Conservation (phyloP, 1,140 invertebrate species). For the Trinorchestia longiramus region DNA sequence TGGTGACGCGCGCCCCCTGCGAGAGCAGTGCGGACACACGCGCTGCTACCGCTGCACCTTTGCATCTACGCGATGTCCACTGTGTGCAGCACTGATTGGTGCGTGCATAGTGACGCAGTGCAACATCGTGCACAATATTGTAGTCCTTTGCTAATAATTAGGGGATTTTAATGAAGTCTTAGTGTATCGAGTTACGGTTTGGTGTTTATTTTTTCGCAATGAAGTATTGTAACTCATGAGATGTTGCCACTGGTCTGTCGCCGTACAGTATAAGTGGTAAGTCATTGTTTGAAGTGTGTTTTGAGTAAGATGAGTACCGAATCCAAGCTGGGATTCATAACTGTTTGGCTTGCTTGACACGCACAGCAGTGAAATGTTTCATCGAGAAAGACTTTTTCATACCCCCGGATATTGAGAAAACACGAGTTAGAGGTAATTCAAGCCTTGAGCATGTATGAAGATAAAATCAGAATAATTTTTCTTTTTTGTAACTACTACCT, state of each 20-base stretch:
- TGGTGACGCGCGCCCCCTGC: slow-evolving; percentile 34
- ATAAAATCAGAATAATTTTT: not conserved
- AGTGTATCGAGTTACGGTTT: not conserved
- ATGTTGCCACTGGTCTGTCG: not conserved
- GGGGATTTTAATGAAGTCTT: not conserved
- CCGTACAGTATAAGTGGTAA: not conserved
- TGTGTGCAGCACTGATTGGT: not conserved
- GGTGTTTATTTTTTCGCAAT: not conserved
- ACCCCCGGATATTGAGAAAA: not conserved
- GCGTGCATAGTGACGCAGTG: too few relatives aligned
- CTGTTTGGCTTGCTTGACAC: not conserved
- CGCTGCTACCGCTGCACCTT: slow-evolving; percentile 53
- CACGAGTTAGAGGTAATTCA: not conserved
- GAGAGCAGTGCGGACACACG: slow-evolving; percentile 24
- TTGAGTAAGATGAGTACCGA: not conserved
- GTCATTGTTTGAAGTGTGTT: not conserved
- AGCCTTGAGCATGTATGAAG: not conserved
- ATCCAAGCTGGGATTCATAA: not conserved
- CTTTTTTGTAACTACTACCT: not conserved
- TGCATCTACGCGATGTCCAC: not conserved
- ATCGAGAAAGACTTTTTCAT: not conserved
- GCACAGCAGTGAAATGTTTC: not conserved
- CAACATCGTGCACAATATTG: too few relatives aligned
- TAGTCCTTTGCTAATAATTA: not conserved
- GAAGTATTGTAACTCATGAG: not conserved